Conservation (phyloP, 2,113 vertebrate species). For the Pardalotus punctatus region DNA sequence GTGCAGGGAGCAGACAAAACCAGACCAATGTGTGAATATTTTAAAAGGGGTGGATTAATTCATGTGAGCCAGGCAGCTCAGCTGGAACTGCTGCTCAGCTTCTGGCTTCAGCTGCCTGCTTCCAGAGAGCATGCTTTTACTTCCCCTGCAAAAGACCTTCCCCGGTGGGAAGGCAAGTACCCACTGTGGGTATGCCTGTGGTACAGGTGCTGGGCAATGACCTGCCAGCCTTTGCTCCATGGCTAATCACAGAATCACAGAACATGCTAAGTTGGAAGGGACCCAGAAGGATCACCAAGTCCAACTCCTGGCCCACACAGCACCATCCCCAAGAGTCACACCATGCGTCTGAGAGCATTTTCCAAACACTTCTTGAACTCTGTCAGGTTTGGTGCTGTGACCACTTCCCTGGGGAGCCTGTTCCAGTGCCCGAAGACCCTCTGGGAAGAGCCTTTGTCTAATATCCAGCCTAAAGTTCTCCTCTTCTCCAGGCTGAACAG, state of each 20-base stretch:
- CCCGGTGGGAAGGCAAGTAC: neutral
- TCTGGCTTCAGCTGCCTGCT: neutral
- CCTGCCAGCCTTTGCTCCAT: neutral
- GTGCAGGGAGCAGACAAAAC: neutral
- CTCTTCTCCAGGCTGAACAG: neutral
- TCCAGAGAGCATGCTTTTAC: neutral
- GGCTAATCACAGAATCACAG: neutral
- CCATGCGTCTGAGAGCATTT: neutral
- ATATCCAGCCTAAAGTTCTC: neutral
- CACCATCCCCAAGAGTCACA: neutral
- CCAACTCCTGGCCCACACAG: neutral
- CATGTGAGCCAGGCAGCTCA: neutral
- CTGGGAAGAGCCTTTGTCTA: neutral
- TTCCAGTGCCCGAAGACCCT: neutral
- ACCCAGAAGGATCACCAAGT: neutral
- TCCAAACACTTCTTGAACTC: neutral
- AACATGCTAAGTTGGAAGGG: neutral
- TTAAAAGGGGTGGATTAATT: conserved; percentile 22
- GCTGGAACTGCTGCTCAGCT: neutral
- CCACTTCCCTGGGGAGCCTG: neutral
- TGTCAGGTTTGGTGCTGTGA: neutral
- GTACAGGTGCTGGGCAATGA: neutral
- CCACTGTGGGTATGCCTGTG: fast-evolving
- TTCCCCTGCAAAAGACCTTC: neutral
- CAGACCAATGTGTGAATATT: neutral